phyloP scores from a whole-genome alignment of 2,888 invertebrate species.

The Metopia argyrocephala region DNA sequence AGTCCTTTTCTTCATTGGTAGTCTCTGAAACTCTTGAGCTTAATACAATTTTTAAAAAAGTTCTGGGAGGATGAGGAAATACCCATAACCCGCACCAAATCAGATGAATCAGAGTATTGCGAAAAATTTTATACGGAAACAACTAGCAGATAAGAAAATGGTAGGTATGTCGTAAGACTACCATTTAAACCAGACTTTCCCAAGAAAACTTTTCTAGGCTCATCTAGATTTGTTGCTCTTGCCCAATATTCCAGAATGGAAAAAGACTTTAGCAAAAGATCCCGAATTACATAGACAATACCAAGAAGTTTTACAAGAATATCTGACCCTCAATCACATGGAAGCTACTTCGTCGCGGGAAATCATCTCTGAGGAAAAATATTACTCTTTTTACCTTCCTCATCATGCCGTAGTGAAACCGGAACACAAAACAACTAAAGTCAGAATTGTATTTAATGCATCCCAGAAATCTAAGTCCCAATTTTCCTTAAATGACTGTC shows the following conservation, averaged over 20 bases:
- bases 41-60: not conserved
- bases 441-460: conserved; percentile 51
- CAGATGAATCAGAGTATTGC: not conserved
- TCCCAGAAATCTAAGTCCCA: conserved; percentile 13
- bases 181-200: conserved; percentile 13
- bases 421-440: conserved; percentile 50
- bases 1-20: not conserved
- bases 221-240: conserved; percentile 2
- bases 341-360: too few relatives aligned
- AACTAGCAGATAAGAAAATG: not conserved
- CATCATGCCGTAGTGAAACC: not conserved
- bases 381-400: not conserved
- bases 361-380: not conserved
- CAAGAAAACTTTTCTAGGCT: not conserved
- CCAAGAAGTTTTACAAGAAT: not conserved
- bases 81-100: not conserved
- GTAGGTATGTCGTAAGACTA: not conserved
- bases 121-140: not conserved
- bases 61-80: conserved; percentile 30
- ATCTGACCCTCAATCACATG: not conserved
- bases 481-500: conserved; percentile 46
- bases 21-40: not conserved
- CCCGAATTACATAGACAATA: not conserved
- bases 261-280: not conserved
- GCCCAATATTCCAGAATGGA: not conserved